Conservation (phyloP, 2,888 invertebrate species). For the Nymphalis urticae region DNA sequence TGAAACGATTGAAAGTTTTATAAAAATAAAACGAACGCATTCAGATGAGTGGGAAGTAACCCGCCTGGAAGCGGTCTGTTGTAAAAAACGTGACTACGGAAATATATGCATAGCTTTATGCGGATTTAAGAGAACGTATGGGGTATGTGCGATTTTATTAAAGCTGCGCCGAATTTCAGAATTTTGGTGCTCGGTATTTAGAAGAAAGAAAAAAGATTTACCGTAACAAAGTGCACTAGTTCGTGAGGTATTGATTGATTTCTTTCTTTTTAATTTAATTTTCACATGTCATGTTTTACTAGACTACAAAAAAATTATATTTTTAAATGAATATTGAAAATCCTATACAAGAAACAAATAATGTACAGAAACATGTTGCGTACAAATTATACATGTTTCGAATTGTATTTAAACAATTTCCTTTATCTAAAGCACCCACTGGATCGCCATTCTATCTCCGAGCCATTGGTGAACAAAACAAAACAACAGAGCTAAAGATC, state of each 20-base stretch:
- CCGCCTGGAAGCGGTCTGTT: slow-evolving; percentile 31
- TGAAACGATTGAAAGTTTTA: slow-evolving; percentile 1
- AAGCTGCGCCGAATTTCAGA: slow-evolving; percentile 32
- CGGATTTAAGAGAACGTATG: slow-evolving; percentile 36
- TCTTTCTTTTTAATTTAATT: slow-evolving; percentile 19
- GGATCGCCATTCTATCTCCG: slow-evolving; percentile 55
- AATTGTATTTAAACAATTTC: slow-evolving; percentile 42
- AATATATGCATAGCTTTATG: slow-evolving; percentile 37
- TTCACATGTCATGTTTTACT: slow-evolving; percentile 15
- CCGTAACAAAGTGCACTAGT: slow-evolving; percentile 34
- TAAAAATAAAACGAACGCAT: slow-evolving; percentile 12
- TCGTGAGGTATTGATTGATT: slow-evolving; percentile 37
- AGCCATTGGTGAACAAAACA: slow-evolving; percentile 62
- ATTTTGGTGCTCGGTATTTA: slow-evolving; percentile 35
- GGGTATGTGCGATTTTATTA: slow-evolving; percentile 33
- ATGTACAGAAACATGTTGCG: background rate
- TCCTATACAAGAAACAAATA: background rate
- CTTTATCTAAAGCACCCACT: slow-evolving; percentile 41
- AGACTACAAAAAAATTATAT: slow-evolving; percentile 1
- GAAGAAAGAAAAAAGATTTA: slow-evolving; percentile 34
- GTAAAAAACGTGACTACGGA: slow-evolving; percentile 36
- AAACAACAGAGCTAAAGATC: slow-evolving; percentile 69
- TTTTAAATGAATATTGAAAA: background rate
- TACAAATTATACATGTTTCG: slow-evolving; percentile 11
- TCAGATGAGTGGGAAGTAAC: slow-evolving; percentile 27